Evolutionary conservation across 2,888 invertebrate genomes (phyloP).

Genomic region (Steinernema carpocapsae): DNA sequence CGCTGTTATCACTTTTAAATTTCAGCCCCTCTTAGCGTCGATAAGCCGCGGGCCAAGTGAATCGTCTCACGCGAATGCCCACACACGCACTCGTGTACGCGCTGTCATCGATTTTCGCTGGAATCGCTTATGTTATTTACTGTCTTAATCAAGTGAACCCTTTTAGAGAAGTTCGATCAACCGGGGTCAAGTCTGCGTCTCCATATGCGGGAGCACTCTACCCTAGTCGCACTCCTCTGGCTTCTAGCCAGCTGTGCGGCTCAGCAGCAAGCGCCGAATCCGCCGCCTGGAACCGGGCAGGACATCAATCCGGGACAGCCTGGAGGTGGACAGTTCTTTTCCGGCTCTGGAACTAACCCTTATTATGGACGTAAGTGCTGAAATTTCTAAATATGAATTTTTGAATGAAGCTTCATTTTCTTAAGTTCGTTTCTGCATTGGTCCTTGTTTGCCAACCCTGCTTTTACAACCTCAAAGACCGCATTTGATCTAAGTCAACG

Average conservation of each 20-base stretch:
- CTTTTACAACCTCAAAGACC: too few relatives aligned
- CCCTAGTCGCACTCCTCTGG: slow-evolving; percentile 18
- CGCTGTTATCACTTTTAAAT: slow-evolving; percentile 17
- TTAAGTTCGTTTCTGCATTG: too few relatives aligned
- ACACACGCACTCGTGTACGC: not conserved
- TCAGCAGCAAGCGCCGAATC: slow-evolving; percentile 24
- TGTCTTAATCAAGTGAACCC: not conserved
- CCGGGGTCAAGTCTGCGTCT: not conserved
- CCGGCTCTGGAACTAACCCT: slow-evolving; percentile 59
- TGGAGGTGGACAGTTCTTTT: slow-evolving; percentile 53
- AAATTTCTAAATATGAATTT: too few relatives aligned
- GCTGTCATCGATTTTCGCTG: not conserved
- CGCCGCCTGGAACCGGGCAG: slow-evolving; percentile 59
- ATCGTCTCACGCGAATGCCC: too few relatives aligned
- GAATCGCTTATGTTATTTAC: too few relatives aligned
- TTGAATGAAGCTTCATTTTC: too few relatives aligned
- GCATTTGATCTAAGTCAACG: too few relatives aligned
- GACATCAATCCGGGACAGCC: slow-evolving; percentile 38
- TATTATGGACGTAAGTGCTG: too few relatives aligned
- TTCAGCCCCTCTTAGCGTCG: not conserved
- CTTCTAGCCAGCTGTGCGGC: slow-evolving; percentile 1
- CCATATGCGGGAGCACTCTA: slow-evolving; percentile 4
- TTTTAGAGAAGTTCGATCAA: not conserved
- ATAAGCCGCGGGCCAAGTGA: not conserved
- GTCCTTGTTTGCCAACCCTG: too few relatives aligned